These are phyloP conservation scores for Glandiceps talaboti DNA, from an alignment of 53 echinoderm and acorn worm genomes.

Conservation along the genomic window DNA sequence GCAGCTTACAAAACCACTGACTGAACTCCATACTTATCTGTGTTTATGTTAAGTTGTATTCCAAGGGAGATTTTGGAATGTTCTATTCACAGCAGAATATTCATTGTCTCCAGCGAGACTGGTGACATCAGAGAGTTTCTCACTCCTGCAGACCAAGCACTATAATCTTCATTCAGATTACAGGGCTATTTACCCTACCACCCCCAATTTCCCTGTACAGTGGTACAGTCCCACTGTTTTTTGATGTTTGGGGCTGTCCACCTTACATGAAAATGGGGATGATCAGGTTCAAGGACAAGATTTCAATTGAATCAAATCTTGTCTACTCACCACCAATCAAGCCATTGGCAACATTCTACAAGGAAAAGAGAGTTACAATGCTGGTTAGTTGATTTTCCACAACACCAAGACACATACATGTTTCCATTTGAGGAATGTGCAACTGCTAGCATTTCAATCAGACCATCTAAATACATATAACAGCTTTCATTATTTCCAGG, in stretches of 20 bases:
- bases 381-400: neutral
- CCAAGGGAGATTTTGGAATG: neutral
- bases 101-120: neutral
- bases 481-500: too few relatives aligned
- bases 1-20: neutral
- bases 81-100: neutral
- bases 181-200: neutral
- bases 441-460: too few relatives aligned
- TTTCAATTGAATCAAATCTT: neutral
- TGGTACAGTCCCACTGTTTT: neutral
- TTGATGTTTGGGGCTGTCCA: neutral
- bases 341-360: conserved; percentile 24
- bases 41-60: neutral
- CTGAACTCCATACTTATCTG: neutral
- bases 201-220: neutral
- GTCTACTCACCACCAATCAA: conserved; percentile 29
- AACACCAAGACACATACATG: too few relatives aligned
- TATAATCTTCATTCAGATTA: neutral
- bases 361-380: conserved; percentile 2
- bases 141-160: neutral
- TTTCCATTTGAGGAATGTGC: too few relatives aligned
- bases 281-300: neutral
- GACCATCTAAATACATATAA: too few relatives aligned
- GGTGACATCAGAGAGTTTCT: neutral
- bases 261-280: neutral